Conservation (phyloP, 2,888 invertebrate genomes). For the Diloba caeruleocephala region DNA sequence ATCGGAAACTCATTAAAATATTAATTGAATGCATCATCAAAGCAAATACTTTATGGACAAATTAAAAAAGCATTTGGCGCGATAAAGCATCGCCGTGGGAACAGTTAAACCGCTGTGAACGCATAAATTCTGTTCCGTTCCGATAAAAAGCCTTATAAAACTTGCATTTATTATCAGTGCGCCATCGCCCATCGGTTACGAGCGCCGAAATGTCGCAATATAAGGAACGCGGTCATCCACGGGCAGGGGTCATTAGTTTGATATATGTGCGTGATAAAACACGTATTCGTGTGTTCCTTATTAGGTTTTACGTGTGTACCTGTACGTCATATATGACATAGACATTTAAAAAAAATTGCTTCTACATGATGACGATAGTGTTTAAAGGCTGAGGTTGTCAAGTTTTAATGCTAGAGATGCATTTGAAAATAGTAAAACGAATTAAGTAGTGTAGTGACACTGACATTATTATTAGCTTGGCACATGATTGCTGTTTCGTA, state of each 20-base stretch:
- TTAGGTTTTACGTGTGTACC: slow-evolving; percentile 44
- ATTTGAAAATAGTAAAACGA: slow-evolving; percentile 27
- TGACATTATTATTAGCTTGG: slow-evolving; percentile 21
- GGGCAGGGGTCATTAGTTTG: slow-evolving; percentile 73
- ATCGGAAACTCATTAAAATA: slow-evolving; percentile 52
- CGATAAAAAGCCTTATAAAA: slow-evolving; percentile 79
- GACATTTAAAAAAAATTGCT: no score
- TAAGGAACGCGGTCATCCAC: slow-evolving; percentile 64
- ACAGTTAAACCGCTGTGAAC: slow-evolving; percentile 69
- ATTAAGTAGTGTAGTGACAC: slow-evolving; percentile 30
- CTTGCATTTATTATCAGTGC: slow-evolving; percentile 74
- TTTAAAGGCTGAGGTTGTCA: slow-evolving; percentile 22
- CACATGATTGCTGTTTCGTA: slow-evolving; percentile 20
- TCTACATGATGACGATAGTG: slow-evolving; percentile 11
- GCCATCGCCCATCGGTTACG: slow-evolving; percentile 64
- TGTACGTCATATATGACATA: slow-evolving; percentile 4
- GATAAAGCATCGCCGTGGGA: slow-evolving; percentile 75
- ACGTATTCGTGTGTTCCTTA: slow-evolving; percentile 56
- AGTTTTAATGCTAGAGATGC: slow-evolving; percentile 32
- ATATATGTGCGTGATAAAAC: slow-evolving; percentile 68
- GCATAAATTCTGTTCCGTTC: slow-evolving; percentile 70
- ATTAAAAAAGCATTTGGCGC: slow-evolving; percentile 69
- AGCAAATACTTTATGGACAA: slow-evolving; percentile 68
- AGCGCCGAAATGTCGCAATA: slow-evolving; percentile 65
- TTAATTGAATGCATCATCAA: slow-evolving; percentile 69